Base-by-base conservation (phyloP, 2,797 vertebrate genomes). In the Meda fulgida region DNA sequence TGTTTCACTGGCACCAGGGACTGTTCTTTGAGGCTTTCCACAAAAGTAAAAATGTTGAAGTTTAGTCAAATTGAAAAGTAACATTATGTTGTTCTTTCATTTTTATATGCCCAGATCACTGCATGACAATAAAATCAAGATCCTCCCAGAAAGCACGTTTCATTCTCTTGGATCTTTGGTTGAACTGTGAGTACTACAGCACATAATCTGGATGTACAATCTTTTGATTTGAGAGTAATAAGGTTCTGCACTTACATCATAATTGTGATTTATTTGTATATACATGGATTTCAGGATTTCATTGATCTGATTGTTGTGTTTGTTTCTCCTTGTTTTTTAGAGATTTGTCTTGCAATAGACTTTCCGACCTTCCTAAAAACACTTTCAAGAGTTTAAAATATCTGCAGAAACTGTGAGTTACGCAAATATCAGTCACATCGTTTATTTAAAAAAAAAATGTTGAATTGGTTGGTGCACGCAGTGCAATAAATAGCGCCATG, bases 81-180 rank as follows among this genome's bases (percentile, higher is more conserved):
- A 48, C 5, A 65, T 86, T 80, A 36, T 23, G 14, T 48, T 84
- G 23, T 67, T 63, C 51, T 46, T 6, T n/a, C 10, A 9, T 18
- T 86, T 91, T 86, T 88, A 16, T 87, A 75, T 90, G 88, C 73
- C 75, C 58, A 97, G 93, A 83, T 94, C 94, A 89, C 92, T 97
- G 89, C 94, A 93, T 91, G 92, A 93, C 94, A 97, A 97, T 94
- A 87, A 91, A 93, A 96, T 97, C 93, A 81, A 18, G 67, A 91
- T 86, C 79, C 87, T 97, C 88, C 94, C 95, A 82, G 95, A 95
- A 92, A 96, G 95, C 92, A 95, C 90, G 36, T 97, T 97, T 92
- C 93, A 94, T 88, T 95, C 94, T 88, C 91, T 96, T 89, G 93
- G 93, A 93, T 92, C 93, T 87, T 91, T 96, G 86, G 93, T 89